Conservation (phyloP, 2,113 vertebrate genomes). For the Lycaon pictus region DNA sequence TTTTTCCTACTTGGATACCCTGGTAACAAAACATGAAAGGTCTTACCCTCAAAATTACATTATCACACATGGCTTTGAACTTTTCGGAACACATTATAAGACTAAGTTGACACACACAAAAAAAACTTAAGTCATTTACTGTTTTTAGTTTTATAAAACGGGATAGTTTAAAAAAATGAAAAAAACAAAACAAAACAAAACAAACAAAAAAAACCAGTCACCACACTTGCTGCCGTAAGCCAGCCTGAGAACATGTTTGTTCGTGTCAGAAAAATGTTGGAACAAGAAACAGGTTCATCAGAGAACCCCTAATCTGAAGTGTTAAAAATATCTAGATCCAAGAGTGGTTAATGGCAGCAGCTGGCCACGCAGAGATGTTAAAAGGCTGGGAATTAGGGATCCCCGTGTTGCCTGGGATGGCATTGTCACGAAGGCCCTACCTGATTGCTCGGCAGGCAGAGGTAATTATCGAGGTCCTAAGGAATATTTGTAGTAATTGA, state of each 20-base stretch:
- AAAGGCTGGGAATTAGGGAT: neutral
- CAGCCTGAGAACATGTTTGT: neutral
- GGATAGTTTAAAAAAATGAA: neutral
- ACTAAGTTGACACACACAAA: neutral
- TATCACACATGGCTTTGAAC: neutral
- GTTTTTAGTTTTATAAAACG: neutral
- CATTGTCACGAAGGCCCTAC: neutral
- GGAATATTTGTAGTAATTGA: neutral
- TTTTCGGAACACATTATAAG: neutral
- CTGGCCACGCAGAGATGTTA: neutral
- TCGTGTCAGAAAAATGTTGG: neutral
- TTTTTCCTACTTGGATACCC: neutral
- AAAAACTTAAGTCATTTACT: neutral
- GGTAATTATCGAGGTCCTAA: neutral
- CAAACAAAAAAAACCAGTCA: neutral
- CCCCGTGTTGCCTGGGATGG: neutral
- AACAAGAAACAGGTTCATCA: neutral
- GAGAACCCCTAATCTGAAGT: constrained; percentile 19
- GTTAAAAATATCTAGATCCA: neutral
- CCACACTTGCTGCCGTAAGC: neutral
- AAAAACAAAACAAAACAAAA: neutral
- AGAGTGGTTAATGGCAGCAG: constrained; percentile 6
- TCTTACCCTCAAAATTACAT: constrained; percentile 22
- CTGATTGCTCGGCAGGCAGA: neutral
- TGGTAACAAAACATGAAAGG: neutral